phyloP scores from a whole-genome alignment of 2,113 vertebrate genomes.

The Globicephala melas region DNA sequence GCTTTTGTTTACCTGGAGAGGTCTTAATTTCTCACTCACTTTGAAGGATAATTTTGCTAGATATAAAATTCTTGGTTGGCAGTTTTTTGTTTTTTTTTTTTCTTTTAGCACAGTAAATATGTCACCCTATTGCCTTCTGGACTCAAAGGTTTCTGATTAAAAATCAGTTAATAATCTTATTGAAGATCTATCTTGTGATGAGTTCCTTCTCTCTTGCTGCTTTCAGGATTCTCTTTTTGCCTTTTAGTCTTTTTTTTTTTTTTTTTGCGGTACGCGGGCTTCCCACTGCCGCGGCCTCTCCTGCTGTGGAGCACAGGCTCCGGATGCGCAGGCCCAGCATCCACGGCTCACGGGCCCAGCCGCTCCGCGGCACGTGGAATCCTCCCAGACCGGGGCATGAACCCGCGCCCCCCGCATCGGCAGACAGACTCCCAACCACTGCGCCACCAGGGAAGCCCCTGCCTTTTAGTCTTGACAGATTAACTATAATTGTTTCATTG shows the following conservation, averaged over 20 bases:
- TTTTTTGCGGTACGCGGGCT: no score
- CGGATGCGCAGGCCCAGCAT: accelerated
- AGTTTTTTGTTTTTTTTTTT: not conserved
- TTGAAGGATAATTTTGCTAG: not conserved
- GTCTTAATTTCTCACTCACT: not conserved
- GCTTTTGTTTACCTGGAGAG: not conserved
- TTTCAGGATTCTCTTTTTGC: not conserved
- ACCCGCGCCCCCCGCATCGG: no score
- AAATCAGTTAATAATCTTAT: not conserved
- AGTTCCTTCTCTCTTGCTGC: not conserved
- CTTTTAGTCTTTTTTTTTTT: not conserved
- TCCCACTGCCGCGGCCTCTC: no score
- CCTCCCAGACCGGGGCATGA: no score
- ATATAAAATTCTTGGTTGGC: not conserved
- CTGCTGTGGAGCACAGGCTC: no score
- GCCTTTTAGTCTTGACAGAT: not conserved
- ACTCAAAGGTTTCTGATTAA: not conserved
- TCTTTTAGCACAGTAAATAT: not conserved
- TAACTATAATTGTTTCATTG: not conserved
- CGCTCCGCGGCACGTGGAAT: no score
- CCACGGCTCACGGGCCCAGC: no score
- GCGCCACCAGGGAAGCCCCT: not conserved
- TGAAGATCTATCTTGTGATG: not conserved
- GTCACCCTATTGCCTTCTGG: not conserved
- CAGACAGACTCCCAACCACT: no score